Percentiles rank a stretch among this genome's conserved stretches.
phyloP scores from a whole-genome alignment of 2,113 vertebrate genomes.

The Melanerpes aurifrons region DNA sequence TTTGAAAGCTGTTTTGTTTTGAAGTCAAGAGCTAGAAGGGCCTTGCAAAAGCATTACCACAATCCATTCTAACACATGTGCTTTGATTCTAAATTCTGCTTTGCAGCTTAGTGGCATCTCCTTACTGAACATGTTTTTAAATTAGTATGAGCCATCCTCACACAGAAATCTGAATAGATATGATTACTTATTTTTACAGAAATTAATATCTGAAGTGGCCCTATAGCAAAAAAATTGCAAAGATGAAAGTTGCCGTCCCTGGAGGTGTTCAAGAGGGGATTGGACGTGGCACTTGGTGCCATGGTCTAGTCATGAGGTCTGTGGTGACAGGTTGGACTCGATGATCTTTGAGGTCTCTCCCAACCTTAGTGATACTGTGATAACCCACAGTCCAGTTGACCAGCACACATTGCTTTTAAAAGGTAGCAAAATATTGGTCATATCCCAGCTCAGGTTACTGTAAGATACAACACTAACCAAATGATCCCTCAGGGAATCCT shows the following conservation, averaged over 20 bases:
- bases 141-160: not conserved
- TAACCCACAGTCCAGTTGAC: not conserved
- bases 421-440: not conserved
- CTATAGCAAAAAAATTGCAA: not conserved
- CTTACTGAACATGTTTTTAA: not conserved
- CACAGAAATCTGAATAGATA: not conserved
- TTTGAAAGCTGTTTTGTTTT: not conserved
- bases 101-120: not conserved
- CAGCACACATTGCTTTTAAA: not conserved
- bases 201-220: not conserved
- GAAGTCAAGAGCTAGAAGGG: not conserved
- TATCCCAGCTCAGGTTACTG: not conserved
- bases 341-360: too few relatives aligned
- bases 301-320: too few relatives aligned
- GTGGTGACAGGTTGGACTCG: too few relatives aligned
- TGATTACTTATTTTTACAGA: not conserved
- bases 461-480: not conserved
- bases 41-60: not conserved
- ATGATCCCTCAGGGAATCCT: not conserved
- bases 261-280: too few relatives aligned
- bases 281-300: too few relatives aligned
- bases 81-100: constrained; percentile 1
- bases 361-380: too few relatives aligned
- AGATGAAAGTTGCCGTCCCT: not conserved
- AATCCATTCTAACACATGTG: not conserved